A percentile compares a stretch with the other conserved stretches of the same genome.
Evolutionary conservation across 2,113 vertebrate species (phyloP).

Genomic region (Ceuthmochares aereus): DNA sequence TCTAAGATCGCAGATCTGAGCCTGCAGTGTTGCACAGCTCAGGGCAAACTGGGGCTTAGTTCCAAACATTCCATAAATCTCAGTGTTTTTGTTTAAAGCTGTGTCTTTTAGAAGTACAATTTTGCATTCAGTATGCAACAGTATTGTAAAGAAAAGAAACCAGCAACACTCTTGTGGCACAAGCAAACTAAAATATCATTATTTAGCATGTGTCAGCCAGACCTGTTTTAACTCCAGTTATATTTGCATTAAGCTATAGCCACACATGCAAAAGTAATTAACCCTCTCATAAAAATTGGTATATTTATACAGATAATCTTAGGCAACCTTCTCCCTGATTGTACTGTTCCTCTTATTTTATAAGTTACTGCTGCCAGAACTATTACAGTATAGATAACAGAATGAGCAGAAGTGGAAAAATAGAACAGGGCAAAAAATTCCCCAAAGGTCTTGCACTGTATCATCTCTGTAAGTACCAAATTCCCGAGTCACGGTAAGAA

Average conservation of each 20-base stretch:
- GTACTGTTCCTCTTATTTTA: not conserved
- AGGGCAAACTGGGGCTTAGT: not conserved
- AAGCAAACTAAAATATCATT: not conserved
- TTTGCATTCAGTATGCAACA: not conserved
- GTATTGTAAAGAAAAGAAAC: not conserved
- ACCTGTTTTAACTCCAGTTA: not conserved
- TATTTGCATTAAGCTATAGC: constrained; percentile 3
- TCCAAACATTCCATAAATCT: not conserved
- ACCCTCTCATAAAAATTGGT: not conserved
- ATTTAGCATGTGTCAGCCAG: not conserved
- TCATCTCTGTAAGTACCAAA: not conserved
- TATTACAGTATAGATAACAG: not conserved
- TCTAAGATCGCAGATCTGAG: not conserved
- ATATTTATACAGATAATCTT: not conserved
- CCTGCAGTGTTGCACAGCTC: not conserved
- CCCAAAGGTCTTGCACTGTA: not conserved
- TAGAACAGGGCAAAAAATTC: not conserved
- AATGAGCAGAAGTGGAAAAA: not conserved
- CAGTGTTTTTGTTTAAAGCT: not conserved
- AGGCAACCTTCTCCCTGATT: not conserved
- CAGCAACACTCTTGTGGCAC: not conserved
- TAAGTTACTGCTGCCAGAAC: constrained; percentile 11
- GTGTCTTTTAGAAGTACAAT: not conserved
- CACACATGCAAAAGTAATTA: constrained; percentile 35
- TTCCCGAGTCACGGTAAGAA: not conserved